Evolutionary conservation across 2,797 vertebrate genomes (phyloP).

Genomic region (Hippopotamyrus pictus): DNA sequence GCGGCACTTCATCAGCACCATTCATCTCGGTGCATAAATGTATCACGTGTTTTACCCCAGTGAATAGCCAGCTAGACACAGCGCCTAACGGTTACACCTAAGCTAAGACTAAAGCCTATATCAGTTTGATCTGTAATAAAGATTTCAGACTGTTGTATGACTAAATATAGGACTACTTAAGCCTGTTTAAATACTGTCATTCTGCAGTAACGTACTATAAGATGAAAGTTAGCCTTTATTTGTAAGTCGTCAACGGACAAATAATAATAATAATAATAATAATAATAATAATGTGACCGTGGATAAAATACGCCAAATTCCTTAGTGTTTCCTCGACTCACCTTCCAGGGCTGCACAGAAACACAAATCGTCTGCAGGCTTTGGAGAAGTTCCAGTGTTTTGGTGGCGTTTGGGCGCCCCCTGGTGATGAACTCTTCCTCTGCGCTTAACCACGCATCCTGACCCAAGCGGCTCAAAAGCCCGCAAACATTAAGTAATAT

Average conservation of each 20-base stretch:
- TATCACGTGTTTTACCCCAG: not conserved
- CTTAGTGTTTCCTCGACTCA: constrained; percentile 42
- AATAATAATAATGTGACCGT: not conserved
- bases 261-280: not conserved
- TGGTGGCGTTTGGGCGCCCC: constrained; percentile 61
- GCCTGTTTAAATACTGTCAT: not conserved
- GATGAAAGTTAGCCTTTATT: not conserved
- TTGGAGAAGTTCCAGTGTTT: constrained; percentile 71
- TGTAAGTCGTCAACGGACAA: not conserved
- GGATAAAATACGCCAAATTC: not conserved
- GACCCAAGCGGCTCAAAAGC: constrained; percentile 58
- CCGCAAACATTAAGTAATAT: constrained; percentile 77
- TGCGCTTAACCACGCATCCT: constrained; percentile 59
- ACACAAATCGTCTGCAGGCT: constrained; percentile 79
- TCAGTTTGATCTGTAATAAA: not conserved
- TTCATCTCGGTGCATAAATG: not conserved
- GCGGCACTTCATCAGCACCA: not conserved
- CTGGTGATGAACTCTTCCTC: constrained; percentile 61
- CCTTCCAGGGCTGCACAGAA: constrained; percentile 77
- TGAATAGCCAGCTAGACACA: not conserved
- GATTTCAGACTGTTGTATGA: not conserved
- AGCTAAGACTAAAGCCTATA: not conserved
- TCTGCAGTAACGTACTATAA: not conserved
- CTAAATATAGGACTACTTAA: not conserved
- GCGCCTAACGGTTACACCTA: not conserved